These are phyloP conservation scores for Dasyornis broadbenti DNA, from an alignment of 2,113 vertebrate genomes.

Conservation along the genomic window DNA sequence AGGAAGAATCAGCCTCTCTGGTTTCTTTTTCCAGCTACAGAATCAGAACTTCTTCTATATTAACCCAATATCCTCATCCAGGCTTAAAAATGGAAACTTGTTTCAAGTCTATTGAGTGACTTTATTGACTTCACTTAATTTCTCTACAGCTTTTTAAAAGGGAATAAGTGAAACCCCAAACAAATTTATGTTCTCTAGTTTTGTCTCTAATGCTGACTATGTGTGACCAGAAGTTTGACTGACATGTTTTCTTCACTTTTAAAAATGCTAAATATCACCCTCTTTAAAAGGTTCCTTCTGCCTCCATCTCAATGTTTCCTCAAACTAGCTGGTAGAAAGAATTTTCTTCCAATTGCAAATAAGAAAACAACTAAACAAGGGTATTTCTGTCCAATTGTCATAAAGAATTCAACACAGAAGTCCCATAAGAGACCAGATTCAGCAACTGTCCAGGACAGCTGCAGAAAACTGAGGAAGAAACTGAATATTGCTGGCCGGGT, in stretches of 20 bases:
- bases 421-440: background rate
- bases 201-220: background rate
- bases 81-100: background rate
- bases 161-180: background rate
- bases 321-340: background rate
- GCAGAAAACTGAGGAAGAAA: conserved; percentile 9
- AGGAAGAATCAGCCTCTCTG: background rate
- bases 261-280: background rate
- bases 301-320: background rate
- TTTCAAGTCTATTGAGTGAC: background rate
- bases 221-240: background rate
- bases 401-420: background rate
- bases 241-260: background rate
- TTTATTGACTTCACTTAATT: background rate
- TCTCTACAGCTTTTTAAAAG: background rate
- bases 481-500: background rate
- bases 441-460: conserved; percentile 26
- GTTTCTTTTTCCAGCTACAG: background rate
- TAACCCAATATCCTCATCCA: background rate
- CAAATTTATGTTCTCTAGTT: background rate
- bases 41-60: background rate
- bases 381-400: background rate
- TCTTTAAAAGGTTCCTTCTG: background rate
- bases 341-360: background rate
- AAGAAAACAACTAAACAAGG: background rate